Percentiles rank a stretch among this genome's conserved stretches.
Evolutionary conservation across 1,140 invertebrate species (phyloP).

Genomic region (Drosophila kepulauana): DNA sequence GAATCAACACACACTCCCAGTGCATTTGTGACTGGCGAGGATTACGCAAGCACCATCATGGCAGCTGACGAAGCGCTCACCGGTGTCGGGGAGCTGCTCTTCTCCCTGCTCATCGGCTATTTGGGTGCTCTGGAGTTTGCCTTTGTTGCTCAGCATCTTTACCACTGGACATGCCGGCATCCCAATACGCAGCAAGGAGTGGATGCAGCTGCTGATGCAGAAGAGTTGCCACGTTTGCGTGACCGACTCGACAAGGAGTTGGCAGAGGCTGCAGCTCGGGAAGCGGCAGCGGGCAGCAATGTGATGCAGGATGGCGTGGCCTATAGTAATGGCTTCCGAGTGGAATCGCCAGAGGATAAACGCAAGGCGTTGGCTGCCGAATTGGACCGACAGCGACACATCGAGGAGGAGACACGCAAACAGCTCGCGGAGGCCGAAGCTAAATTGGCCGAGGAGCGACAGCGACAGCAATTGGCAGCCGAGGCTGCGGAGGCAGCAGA

Average conservation of each 20-base stretch:
- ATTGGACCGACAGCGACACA: slow-evolving; percentile 64
- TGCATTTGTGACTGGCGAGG: slow-evolving; percentile 44
- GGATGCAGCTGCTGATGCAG: slow-evolving; percentile 48
- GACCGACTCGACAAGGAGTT: slow-evolving; percentile 62
- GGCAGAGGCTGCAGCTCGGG: slow-evolving; percentile 53
- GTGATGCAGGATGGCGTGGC: slow-evolving; percentile 79
- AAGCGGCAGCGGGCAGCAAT: slow-evolving; percentile 54
- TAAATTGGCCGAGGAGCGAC: slow-evolving; percentile 39
- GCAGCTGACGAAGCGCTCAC: slow-evolving; percentile 63
- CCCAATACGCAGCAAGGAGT: background rate
- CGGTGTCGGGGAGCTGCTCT: slow-evolving; percentile 85
- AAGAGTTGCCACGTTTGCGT: slow-evolving; percentile 62
- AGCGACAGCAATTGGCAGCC: slow-evolving; percentile 40
- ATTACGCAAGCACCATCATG: slow-evolving; percentile 72
- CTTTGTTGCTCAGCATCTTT: slow-evolving; percentile 75
- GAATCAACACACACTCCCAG: slow-evolving; percentile 13
- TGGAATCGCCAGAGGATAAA: slow-evolving; percentile 61
- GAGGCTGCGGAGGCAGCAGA: slow-evolving; percentile 39
- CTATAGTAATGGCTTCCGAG: slow-evolving; percentile 75
- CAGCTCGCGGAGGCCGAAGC: slow-evolving; percentile 73
- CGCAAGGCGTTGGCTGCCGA: slow-evolving; percentile 63
- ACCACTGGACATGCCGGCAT: slow-evolving; percentile 73
- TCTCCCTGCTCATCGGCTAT: slow-evolving; percentile 90
- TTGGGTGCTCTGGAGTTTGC: slow-evolving; percentile 89
- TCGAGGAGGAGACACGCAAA: slow-evolving; percentile 69